A percentile compares a stretch with the other conserved stretches of the same genome.
Conservation (phyloP, 2,888 invertebrate genomes). For the Volucella inanis region DNA sequence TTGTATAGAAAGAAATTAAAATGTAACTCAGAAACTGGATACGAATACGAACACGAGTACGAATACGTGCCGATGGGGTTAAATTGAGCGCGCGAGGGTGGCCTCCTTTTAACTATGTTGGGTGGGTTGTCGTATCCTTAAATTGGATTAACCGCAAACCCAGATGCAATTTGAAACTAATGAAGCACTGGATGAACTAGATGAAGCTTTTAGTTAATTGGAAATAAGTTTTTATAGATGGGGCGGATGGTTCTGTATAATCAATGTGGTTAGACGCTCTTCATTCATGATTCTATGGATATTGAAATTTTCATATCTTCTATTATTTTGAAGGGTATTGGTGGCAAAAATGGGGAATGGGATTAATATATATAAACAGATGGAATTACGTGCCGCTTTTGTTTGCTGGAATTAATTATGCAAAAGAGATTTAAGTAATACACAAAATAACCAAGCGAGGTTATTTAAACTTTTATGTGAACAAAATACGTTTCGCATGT, state of each 20-base stretch:
- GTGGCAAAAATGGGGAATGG: too few species aligned
- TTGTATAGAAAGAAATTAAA: slow-evolving; percentile 72
- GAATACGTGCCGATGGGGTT: slow-evolving; percentile 65
- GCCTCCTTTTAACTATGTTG: background rate
- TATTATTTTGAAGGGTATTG: too few species aligned
- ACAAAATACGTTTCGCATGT: too few species aligned
- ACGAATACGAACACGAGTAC: background rate
- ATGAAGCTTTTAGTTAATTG: slow-evolving; percentile 70
- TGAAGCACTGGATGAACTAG: slow-evolving; percentile 69
- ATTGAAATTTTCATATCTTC: too few species aligned
- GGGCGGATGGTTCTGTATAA: slow-evolving; percentile 29
- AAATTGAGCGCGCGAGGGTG: slow-evolving; percentile 28
- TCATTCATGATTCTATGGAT: background rate
- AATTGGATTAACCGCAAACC: slow-evolving; percentile 73
- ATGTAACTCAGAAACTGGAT: slow-evolving; percentile 60
- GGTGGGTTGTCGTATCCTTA: slow-evolving; percentile 51
- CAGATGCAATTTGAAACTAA: slow-evolving; percentile 70
- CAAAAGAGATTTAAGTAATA: too few species aligned
- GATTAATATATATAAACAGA: too few species aligned
- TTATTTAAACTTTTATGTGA: too few species aligned
- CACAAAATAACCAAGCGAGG: too few species aligned
- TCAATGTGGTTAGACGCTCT: background rate
- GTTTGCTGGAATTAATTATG: too few species aligned
- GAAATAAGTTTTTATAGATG: slow-evolving; percentile 61
- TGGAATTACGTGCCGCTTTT: too few species aligned